phyloP scores from a whole-genome alignment of 2,888 invertebrate species.

The Oxyteleia sp. region DNA sequence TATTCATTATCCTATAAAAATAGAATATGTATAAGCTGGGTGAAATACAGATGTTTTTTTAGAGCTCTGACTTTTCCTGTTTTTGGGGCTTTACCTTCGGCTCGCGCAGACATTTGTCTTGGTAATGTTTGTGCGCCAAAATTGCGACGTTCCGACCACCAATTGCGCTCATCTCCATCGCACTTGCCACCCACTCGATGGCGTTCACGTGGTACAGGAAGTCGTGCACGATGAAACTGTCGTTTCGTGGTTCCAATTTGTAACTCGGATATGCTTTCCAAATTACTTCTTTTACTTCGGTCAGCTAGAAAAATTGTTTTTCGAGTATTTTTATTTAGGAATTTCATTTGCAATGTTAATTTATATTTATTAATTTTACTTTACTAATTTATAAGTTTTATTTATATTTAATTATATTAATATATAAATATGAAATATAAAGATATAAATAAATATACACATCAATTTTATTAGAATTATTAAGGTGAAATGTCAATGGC shows the following conservation, averaged over 20 bases:
- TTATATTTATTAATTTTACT: too few relatives aligned
- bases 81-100: conserved; percentile 8
- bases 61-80: conserved; percentile 16
- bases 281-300: conserved; percentile 82
- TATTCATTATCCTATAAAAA: conserved; percentile 40
- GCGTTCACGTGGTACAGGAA: conserved; percentile 90
- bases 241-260: conserved; percentile 78
- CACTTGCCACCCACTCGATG: conserved; percentile 90
- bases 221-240: conserved; percentile 88
- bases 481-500: too few relatives aligned
- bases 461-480: too few relatives aligned
- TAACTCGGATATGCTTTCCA: conserved; percentile 90
- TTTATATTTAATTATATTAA: too few relatives aligned
- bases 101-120: conserved; percentile 9
- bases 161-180: conserved; percentile 91
- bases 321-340: too few relatives aligned
- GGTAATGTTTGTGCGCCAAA: conserved; percentile 87
- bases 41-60: neutral
- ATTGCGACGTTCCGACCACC: conserved; percentile 90
- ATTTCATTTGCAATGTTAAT: too few relatives aligned
- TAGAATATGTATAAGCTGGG: conserved; percentile 24
- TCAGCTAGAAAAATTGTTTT: conserved; percentile 75
- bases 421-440: too few relatives aligned
- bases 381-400: too few relatives aligned
- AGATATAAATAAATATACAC: too few relatives aligned